phyloP scores from a whole-genome alignment of 23 tunicate genomes.

The Ascidia mentula region DNA sequence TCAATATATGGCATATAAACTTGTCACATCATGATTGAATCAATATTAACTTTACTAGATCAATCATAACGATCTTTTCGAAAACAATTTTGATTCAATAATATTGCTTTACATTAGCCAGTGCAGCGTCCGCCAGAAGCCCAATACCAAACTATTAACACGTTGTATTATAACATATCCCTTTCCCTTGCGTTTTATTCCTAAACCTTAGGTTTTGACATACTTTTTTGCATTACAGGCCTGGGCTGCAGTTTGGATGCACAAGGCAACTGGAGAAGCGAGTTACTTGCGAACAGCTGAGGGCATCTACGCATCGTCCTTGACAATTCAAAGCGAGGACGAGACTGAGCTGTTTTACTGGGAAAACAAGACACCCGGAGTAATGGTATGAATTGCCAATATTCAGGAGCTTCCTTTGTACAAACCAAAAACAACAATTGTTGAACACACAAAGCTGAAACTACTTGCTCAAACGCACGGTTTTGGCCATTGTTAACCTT shows the following conservation, averaged over 20 bases:
- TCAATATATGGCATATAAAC: too few species aligned
- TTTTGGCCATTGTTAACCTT: too few species aligned
- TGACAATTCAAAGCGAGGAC: not conserved
- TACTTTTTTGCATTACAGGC: constrained; percentile 17
- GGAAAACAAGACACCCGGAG: constrained; percentile 37
- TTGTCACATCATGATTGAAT: too few species aligned
- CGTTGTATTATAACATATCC: not conserved
- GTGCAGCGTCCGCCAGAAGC: too few species aligned
- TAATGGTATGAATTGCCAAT: not conserved
- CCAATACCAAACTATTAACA: not conserved
- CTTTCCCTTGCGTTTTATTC: not conserved
- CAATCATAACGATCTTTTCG: too few species aligned
- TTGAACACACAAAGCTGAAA: not conserved
- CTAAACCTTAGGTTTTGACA: not conserved
- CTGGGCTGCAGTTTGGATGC: constrained; percentile 66
- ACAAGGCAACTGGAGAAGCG: constrained; percentile 46
- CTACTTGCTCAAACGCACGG: too few species aligned
- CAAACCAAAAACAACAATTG: not conserved
- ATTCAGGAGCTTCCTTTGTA: not conserved
- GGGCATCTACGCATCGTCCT: not conserved
- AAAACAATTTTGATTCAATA: too few species aligned
- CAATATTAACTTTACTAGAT: too few species aligned
- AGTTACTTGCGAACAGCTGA: constrained; percentile 25
- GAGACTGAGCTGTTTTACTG: constrained; percentile 28
- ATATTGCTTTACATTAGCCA: too few species aligned